Evolutionary conservation across 2,113 vertebrate genomes (phyloP), one percentile per base, ranked within the genome.

Genomic region (Pithys albifrons): DNA sequence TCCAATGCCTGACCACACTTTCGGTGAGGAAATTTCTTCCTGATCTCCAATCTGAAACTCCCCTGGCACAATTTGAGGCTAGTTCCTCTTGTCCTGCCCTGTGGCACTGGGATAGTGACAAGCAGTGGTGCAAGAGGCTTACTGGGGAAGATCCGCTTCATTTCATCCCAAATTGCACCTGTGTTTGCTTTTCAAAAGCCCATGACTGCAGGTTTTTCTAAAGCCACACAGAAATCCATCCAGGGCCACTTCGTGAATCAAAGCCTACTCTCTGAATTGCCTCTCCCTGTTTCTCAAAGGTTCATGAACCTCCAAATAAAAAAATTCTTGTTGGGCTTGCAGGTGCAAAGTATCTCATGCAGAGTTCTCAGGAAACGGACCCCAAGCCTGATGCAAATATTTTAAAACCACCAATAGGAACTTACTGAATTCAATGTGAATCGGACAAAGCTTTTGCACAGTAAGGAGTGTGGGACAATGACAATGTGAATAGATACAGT

Each of bases 181-280:
- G 52, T 45, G 39, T 89, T 87, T 78, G 27, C 49, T 89, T 85
- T 88, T 35, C 70, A 70, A 88, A 64, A 84, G 54, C 45, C 64
- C 2, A 0, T 25, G 37, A 11, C 31, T 79, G 58, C 0, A 0
- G 0, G 2, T 77, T 89, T 89, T 57, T 72, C 82, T 57, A 57
- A 48, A 82, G 49, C 19, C 7, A 0, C 3, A 11, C 2, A 72
- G 39, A 78, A 94, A 72, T 14, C 19, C 12, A 28, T 46, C 77
- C 49, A 15, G 2, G 41, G 31, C 41, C 58, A 73, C 41, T 29
- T 51, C 0, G 0, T 79, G 70, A 93, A 66, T 82, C 58, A 82
- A 46, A 61, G 18, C 31, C 82, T 41, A 11, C 54, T 64, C 67
- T 89, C 57, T 61, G 61, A 76, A 85, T 29, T 57, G 45, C 52